phyloP scores from a whole-genome alignment of 2,797 vertebrate species.

The Melanotaenia boesemani region DNA sequence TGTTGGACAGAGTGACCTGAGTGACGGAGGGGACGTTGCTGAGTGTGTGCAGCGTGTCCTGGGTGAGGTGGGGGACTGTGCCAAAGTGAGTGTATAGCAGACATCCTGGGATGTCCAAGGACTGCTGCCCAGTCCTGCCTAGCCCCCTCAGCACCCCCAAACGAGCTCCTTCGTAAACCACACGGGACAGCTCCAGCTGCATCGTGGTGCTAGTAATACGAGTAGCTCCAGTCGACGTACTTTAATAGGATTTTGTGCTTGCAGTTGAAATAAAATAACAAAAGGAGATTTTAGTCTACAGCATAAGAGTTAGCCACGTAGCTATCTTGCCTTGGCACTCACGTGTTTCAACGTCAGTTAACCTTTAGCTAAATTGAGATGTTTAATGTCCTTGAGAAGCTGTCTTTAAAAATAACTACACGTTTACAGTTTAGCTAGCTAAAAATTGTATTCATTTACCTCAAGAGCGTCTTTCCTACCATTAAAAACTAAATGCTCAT shows the following conservation, averaged over 20 bases:
- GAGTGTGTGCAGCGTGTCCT: conserved; percentile 86
- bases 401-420: accelerated
- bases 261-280: neutral
- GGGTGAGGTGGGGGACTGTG: conserved; percentile 92
- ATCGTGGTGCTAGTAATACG: conserved; percentile 75
- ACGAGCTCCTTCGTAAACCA: conserved; percentile 84
- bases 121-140: conserved; percentile 78
- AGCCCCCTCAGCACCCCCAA: conserved; percentile 86
- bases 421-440: accelerated
- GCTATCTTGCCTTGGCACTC: conserved; percentile 35
- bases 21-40: conserved; percentile 85
- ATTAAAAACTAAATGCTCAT: neutral
- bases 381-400: neutral
- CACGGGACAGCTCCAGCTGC: conserved; percentile 85
- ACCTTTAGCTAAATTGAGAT: neutral
- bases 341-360: conserved; percentile 7
- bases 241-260: neutral
- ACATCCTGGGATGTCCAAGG: conserved; percentile 90
- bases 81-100: conserved; percentile 91
- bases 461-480: conserved; percentile 1
- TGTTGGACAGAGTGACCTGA: conserved; percentile 86
- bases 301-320: conserved; percentile 47
- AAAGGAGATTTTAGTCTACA: neutral
- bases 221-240: neutral
- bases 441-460: neutral